Evolutionary conservation across 1,140 invertebrate species (phyloP).

Genomic region (Sminthurides bifidus): DNA sequence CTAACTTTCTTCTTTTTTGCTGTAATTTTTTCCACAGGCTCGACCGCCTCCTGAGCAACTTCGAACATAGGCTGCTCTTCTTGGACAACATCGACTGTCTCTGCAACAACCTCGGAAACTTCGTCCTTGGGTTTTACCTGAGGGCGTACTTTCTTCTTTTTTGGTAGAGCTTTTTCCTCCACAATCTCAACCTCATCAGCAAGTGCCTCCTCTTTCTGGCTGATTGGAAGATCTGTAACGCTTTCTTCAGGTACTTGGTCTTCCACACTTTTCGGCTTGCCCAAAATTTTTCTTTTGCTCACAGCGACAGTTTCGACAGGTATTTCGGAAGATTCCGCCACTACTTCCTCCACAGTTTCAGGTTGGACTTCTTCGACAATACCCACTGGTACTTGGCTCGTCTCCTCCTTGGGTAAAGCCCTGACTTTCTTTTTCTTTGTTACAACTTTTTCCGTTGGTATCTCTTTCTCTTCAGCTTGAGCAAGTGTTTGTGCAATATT

Average conservation of each 20-base stretch:
- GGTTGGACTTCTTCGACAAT: no score
- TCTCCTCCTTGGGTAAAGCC: background rate
- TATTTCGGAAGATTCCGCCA: background rate
- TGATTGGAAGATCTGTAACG: background rate
- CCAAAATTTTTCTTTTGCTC: background rate
- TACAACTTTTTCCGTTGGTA: background rate
- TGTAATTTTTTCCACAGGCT: background rate
- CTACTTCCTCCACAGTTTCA: background rate
- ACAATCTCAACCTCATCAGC: background rate
- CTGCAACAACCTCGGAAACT: background rate
- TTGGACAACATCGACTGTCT: background rate
- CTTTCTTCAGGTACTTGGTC: background rate
- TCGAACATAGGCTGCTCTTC: background rate
- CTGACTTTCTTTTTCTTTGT: background rate
- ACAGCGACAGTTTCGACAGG: background rate
- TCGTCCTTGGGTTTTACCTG: background rate
- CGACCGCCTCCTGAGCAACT: background rate
- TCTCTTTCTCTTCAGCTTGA: constrained; percentile 7
- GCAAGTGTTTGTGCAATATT: constrained; percentile 1
- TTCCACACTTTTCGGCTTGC: background rate
- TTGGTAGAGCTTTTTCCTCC: background rate
- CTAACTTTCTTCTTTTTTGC: background rate
- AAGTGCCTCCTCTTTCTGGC: background rate
- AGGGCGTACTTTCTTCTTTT: background rate
- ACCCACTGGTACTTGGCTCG: background rate